Evolutionary conservation across 2,888 invertebrate species (phyloP), one percentile per base, ranked within the genome.

Genomic region (Cynaeus angustus): DNA sequence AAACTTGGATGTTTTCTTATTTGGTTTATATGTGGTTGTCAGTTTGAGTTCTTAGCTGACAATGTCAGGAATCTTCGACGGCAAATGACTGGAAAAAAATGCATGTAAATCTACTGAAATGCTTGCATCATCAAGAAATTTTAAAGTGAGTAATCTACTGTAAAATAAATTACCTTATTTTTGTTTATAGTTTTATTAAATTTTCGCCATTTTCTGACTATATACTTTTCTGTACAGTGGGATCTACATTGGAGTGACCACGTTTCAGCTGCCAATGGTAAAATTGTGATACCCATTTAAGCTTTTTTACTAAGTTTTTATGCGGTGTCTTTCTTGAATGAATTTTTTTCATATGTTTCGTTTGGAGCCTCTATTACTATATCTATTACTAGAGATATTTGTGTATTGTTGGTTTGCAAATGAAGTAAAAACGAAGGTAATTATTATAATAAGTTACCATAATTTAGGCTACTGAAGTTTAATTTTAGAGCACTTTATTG

Each of bases 341-440:
- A 62, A 41, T 64, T 64, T 21, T 64, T 38, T 9, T 64, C 64
- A n/a, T 13, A 38, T 0, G 30, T 43, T 4, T 41, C 14, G 1
- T 53, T 21, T 21, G 13, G 13, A 6, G 14, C n/a, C 9, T 41
- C 45, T 1, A 55, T 53, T 8, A 64, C 26, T 5, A n/a, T n/a
- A n/a, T n/a, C n/a, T n/a, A n/a, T n/a, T n/a, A n/a, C 21, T 52
- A 9, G 38, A 64, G 10, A 64, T 64, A 7, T 64, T 64, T 30
- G 53, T 64, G 53, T 64, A 43, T 8, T 64, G 64, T 37, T 64
- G 64, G 64, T 64, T 52, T 12, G 64, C 52, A 43, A 64, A 53
- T 13, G 64, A 64, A 43, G 53, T 64, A 3, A 41, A 64, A 64
- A n/a, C 52, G 1, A 53, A 64, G 16, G 64, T 64, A n/a, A 14